These are phyloP conservation scores for Acanthococcus lagerstroemiae DNA, from an alignment of 2,888 invertebrate species.

Conservation along the genomic window DNA sequence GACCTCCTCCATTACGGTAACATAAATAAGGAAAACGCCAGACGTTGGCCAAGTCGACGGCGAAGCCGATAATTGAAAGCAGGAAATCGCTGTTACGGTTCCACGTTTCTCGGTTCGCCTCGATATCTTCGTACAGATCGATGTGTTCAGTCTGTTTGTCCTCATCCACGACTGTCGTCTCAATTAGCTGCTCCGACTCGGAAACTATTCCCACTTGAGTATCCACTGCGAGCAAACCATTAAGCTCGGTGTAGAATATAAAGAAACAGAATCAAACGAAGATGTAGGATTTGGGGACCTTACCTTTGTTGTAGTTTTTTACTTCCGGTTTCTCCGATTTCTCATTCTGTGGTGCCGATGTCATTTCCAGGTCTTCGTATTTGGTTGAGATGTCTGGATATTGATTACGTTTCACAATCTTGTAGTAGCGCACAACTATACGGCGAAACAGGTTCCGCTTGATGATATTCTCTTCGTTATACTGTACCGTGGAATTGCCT, in stretches of 20 bases:
- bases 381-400: constrained; percentile 6
- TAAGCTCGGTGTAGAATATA: not conserved
- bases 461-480: constrained; percentile 3
- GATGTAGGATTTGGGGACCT: not conserved
- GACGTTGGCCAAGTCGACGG: constrained; percentile 76
- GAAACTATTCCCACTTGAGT: constrained; percentile 19
- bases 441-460: constrained; percentile 20
- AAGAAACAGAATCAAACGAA: not conserved
- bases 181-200: constrained; percentile 14
- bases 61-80: constrained; percentile 73
- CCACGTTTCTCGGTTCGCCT: constrained; percentile 69
- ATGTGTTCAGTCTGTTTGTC: constrained; percentile 6
- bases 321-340: constrained; percentile 2
- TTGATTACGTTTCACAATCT: constrained; percentile 18
- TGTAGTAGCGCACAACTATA: constrained; percentile 16
- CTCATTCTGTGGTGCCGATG: not conserved
- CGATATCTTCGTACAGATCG: constrained; percentile 9
- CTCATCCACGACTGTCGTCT: constrained; percentile 15
- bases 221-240: not conserved
- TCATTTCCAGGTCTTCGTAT: constrained; percentile 19
- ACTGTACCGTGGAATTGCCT: constrained; percentile 16
- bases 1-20: constrained; percentile 68
- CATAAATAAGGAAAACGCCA: constrained; percentile 73
- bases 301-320: constrained; percentile 17
- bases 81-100: constrained; percentile 70